Evolutionary conservation across 1,140 invertebrate species (phyloP).

Genomic region (Cotesia chilonis): DNA sequence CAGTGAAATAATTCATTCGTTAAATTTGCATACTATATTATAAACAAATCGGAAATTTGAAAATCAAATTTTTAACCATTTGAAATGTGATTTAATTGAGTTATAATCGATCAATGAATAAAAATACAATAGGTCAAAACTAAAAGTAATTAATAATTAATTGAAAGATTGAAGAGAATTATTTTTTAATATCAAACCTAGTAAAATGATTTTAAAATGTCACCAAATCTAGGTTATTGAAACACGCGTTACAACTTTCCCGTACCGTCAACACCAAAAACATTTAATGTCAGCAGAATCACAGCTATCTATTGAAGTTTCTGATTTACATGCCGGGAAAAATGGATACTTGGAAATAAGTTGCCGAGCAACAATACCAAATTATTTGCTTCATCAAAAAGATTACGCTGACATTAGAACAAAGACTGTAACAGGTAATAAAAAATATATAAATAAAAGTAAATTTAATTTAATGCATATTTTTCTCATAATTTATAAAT

Average conservation of each 20-base stretch:
- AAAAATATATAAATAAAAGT: slow-evolving; percentile 21
- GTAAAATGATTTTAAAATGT: background rate
- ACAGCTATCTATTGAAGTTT: slow-evolving; percentile 71
- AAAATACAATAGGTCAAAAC: too few relatives aligned
- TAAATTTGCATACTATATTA: too few relatives aligned
- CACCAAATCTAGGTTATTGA: slow-evolving; percentile 51
- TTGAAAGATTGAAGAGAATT: slow-evolving; percentile 3
- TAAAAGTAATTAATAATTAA: background rate
- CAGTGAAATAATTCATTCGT: too few relatives aligned
- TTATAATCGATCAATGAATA: too few relatives aligned
- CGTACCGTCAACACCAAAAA: slow-evolving; percentile 49
- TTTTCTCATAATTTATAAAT: background rate
- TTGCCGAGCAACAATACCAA: slow-evolving; percentile 78
- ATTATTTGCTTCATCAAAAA: slow-evolving; percentile 70
- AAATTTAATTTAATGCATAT: too few relatives aligned
- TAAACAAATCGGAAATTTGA: too few relatives aligned
- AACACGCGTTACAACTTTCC: slow-evolving; percentile 50
- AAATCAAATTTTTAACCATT: too few relatives aligned
- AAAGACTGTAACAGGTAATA: slow-evolving; percentile 71
- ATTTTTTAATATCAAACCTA: background rate
- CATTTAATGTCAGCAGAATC: slow-evolving; percentile 52
- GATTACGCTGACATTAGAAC: slow-evolving; percentile 75
- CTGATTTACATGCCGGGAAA: slow-evolving; percentile 70
- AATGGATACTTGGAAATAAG: slow-evolving; percentile 75
- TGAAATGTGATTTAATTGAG: too few relatives aligned